Evolutionary conservation across 2,797 vertebrate species (phyloP).

Genomic region (Xenops minutus): DNA sequence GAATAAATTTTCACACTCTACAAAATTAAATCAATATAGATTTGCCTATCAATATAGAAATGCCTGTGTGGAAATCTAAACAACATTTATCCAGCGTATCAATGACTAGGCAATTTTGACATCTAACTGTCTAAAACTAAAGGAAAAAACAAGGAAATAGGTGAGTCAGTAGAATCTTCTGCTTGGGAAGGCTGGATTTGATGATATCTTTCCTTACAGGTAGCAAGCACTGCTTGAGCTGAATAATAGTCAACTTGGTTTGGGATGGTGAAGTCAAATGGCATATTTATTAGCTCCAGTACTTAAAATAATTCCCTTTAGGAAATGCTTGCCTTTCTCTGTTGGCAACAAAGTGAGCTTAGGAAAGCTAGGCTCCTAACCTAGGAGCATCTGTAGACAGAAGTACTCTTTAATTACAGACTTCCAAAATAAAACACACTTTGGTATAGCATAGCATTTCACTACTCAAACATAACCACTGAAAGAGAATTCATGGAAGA

Average conservation of each 20-base stretch:
- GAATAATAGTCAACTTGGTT: not conserved
- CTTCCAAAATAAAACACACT: not conserved
- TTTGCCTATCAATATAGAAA: not conserved
- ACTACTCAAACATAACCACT: not conserved
- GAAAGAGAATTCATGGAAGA: not conserved
- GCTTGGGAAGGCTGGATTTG: not conserved
- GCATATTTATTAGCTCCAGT: not conserved
- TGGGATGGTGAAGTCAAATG: not conserved
- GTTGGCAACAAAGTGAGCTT: not conserved
- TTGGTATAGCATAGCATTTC: not conserved
- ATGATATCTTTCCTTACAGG: not conserved
- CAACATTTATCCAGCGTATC: not conserved
- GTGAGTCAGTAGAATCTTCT: not conserved
- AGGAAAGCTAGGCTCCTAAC: not conserved
- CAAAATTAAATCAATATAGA: constrained; percentile 8
- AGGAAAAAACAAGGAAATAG: not conserved
- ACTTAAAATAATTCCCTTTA: not conserved
- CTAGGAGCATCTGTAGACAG: not conserved
- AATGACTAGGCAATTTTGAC: not conserved
- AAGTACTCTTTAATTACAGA: not conserved
- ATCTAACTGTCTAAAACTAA: not conserved
- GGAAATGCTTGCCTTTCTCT: not conserved
- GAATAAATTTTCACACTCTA: not conserved
- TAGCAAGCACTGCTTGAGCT: not conserved
- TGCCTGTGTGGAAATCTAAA: not conserved